Evolutionary conservation across 2,888 invertebrate genomes (phyloP).

Genomic region (Dicycla oo): DNA sequence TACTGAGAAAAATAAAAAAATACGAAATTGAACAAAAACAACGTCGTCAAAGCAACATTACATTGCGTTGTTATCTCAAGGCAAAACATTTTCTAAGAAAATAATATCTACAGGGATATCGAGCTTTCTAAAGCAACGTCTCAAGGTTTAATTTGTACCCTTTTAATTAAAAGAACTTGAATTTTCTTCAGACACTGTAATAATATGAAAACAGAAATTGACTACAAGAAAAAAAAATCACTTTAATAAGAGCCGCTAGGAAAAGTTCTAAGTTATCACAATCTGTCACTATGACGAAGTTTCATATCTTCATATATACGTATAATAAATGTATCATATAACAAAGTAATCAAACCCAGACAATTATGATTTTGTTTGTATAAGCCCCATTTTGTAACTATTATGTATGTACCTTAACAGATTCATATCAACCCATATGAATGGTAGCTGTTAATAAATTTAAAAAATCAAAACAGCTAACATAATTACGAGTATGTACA

Average conservation of each 20-base stretch:
- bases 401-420: not conserved
- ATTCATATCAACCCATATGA: not conserved
- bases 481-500: no score
- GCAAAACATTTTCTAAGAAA: slow-evolving; percentile 48
- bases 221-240: not conserved
- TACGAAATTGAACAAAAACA: slow-evolving; percentile 45
- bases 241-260: not conserved
- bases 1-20: slow-evolving; percentile 12
- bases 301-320: no score
- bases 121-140: slow-evolving; percentile 14
- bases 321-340: no score
- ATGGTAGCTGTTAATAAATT: not conserved
- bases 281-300: not conserved
- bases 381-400: no score
- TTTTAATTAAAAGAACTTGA: slow-evolving; percentile 33
- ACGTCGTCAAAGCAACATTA: slow-evolving; percentile 51
- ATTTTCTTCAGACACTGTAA: slow-evolving; percentile 1
- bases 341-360: no score
- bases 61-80: slow-evolving; percentile 48
- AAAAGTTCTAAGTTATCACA: not conserved
- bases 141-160: slow-evolving; percentile 31
- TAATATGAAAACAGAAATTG: no score
- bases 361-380: no score
- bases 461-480: not conserved
- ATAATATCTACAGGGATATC: slow-evolving; percentile 38